phyloP scores from a whole-genome alignment of 2,113 vertebrate genomes.

The Rhabdornis inornatus region DNA sequence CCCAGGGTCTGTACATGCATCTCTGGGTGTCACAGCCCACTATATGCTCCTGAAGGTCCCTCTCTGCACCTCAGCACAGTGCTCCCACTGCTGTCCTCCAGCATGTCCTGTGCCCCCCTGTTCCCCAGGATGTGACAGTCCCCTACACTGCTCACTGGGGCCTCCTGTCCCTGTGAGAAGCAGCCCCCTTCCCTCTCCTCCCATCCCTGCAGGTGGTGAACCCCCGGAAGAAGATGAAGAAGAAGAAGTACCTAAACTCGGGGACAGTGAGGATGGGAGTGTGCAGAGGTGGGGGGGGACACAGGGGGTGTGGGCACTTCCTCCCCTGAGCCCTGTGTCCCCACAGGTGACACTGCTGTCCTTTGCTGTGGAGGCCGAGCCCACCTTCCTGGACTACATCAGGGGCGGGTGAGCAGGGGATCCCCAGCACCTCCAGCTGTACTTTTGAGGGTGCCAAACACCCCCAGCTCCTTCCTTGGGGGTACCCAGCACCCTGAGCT shows the following conservation, averaged over 20 bases:
- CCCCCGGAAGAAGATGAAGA: conserved; percentile 96
- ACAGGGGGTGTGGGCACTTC: no score
- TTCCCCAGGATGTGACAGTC: background rate
- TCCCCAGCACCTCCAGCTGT: background rate
- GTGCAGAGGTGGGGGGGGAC: fast-evolving
- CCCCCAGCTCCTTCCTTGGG: background rate
- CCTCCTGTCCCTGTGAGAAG: background rate
- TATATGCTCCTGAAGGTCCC: background rate
- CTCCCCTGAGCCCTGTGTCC: background rate
- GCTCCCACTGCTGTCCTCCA: background rate
- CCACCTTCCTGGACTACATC: conserved; percentile 94
- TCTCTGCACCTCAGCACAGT: background rate
- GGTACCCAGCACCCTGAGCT: background rate
- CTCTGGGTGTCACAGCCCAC: background rate
- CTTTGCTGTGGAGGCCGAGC: conserved; percentile 89
- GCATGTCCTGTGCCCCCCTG: background rate
- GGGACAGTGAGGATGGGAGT: conserved; percentile 81
- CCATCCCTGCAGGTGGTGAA: conserved; percentile 81
- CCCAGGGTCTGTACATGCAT: background rate
- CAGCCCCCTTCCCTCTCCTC: background rate
- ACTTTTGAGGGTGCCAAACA: background rate
- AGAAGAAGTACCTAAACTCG: conserved; percentile 94
- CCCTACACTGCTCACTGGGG: background rate
- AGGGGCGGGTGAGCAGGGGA: conserved; percentile 87
- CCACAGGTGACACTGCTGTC: conserved; percentile 90